Conservation (phyloP, 2,113 vertebrate species). For the Raja brachyura region DNA sequence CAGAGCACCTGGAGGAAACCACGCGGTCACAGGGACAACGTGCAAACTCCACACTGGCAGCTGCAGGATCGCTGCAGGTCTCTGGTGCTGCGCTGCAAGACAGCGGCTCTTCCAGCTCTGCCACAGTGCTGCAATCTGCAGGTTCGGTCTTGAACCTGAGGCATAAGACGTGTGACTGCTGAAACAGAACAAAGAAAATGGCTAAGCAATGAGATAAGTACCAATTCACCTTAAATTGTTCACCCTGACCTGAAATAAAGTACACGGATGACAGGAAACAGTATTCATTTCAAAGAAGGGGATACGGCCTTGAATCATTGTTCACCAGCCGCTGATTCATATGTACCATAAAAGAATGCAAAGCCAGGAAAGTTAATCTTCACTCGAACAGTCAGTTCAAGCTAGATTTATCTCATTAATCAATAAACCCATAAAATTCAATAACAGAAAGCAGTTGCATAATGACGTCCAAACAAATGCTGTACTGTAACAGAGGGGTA, state of each 20-base stretch:
- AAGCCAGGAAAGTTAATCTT: conserved; percentile 4
- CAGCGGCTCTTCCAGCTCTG: too few relatives aligned
- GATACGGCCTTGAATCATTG: neutral
- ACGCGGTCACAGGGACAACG: too few relatives aligned
- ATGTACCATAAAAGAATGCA: neutral
- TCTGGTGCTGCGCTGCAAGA: too few relatives aligned
- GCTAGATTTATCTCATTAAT: conserved; percentile 2
- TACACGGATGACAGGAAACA: too few relatives aligned
- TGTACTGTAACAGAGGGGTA: neutral
- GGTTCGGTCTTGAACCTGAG: too few relatives aligned
- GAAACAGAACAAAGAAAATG: too few relatives aligned
- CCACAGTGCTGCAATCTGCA: too few relatives aligned
- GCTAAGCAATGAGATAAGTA: too few relatives aligned
- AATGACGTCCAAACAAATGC: neutral
- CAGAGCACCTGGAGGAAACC: too few relatives aligned
- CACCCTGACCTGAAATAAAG: neutral
- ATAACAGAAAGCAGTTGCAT: neutral
- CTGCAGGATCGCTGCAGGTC: too few relatives aligned
- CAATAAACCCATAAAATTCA: conserved; percentile 22
- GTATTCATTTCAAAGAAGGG: neutral
- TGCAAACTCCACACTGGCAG: too few relatives aligned
- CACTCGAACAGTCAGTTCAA: neutral
- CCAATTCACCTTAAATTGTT: neutral
- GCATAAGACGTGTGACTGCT: too few relatives aligned
- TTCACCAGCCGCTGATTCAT: neutral